phyloP scores from a whole-genome alignment of 1,140 invertebrate species.

The Drosophila setifemur region DNA sequence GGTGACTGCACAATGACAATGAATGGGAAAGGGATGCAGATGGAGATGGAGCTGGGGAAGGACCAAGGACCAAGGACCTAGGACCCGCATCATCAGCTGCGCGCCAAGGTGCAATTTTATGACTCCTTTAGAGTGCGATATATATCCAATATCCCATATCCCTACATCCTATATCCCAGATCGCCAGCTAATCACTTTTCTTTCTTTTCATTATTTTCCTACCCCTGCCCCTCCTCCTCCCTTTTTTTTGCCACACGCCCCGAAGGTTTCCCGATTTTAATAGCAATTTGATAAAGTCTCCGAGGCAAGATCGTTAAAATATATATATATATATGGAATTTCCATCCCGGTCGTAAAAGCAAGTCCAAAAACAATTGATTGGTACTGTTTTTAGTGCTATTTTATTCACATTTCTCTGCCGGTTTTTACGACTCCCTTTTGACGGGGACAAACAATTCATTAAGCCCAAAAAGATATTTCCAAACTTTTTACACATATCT shows the following conservation, averaged over 20 bases:
- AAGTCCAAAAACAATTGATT: not conserved
- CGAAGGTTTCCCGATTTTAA: conserved; percentile 20
- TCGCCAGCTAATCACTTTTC: conserved; percentile 33
- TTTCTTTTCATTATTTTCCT: too few species aligned
- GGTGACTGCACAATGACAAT: conserved; percentile 34
- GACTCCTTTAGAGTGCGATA: conserved; percentile 4
- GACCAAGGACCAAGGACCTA: too few species aligned
- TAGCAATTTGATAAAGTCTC: conserved; percentile 43
- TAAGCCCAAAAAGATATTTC: conserved; percentile 13
- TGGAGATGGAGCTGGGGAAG: too few species aligned
- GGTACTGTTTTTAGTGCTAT: conserved; percentile 3
- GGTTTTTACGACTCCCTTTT: conserved; percentile 14
- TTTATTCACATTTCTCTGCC: not conserved
- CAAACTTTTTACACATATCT: conserved; percentile 42
- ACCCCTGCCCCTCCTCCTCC: too few species aligned
- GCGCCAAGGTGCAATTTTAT: conserved; percentile 38
- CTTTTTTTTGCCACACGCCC: conserved; percentile 27
- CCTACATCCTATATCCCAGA: conserved; percentile 16
- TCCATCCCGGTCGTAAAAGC: conserved; percentile 31
- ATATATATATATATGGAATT: too few species aligned
- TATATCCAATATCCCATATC: too few species aligned
- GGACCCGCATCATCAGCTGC: conserved; percentile 40
- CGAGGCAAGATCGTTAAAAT: conserved; percentile 20
- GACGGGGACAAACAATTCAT: conserved; percentile 35
- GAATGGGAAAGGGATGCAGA: conserved; percentile 5